Evolutionary conservation across 2,888 invertebrate species (phyloP), one percentile per base, ranked within the genome.

Genomic region (Nycteola revayana): DNA sequence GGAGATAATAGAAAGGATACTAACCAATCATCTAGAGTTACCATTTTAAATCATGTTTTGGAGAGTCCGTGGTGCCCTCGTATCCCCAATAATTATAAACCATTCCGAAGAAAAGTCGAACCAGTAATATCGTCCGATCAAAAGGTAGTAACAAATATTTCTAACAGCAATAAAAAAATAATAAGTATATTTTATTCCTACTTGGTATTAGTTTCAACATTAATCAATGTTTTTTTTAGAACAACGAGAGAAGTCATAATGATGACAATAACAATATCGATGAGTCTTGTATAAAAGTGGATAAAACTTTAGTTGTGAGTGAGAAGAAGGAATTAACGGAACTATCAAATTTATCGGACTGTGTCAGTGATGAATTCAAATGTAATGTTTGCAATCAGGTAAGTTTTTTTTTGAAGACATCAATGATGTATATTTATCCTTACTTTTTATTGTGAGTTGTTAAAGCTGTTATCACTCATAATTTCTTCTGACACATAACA

Each of bases 31-130:
- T 25, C 45, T 41, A 69, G 56, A 53, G 71, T 59, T 36, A 73
- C 75, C 10, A 79, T 90, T 44, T 78, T 82, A 29, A 91, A 91
- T 59, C 79, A 88, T 54, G 90, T 91, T 9, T 58, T 90, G 50
- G 89, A 90, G n/a, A 90, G 83, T 59, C 92, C 92, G 7, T 92
- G 92, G 92, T 78, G 76, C 49, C 84, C 90, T 1, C 78, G 87
- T 24, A 60, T 71, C 27, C 80, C 86, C 7, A 62, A 62, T 28
- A 69, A 69, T 39, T 83, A 66, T 47, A 78, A 58, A 45, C 86
- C 84, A 4, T 72, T 73, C 43, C 64, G 67, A 24, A 71, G 66
- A 69, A 81, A 75, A 69, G 9, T 32, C 2, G 39, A 38, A 3
- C 27, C 23, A 10, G 2, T 7, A 22, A 10, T 23, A 36, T n/a